Conservation (phyloP, 1,140 invertebrate species). For the Proctacanthus coquilletti region DNA sequence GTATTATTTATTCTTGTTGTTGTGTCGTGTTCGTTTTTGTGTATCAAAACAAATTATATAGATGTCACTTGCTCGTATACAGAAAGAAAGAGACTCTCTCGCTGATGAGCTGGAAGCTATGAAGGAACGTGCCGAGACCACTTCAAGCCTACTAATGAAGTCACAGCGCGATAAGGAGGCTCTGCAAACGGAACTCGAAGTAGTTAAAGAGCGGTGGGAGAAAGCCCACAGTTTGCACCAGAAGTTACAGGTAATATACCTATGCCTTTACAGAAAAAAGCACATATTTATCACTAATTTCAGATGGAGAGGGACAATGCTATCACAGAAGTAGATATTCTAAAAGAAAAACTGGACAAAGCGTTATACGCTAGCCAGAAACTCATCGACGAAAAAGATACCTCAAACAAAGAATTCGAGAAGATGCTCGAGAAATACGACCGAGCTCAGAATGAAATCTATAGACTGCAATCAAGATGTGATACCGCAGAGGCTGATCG, state of each 20-base stretch:
- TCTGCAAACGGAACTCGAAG: constrained; percentile 66
- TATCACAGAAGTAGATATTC: constrained; percentile 65
- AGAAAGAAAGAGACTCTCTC: constrained; percentile 73
- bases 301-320: constrained; percentile 76
- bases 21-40: constrained; percentile 1
- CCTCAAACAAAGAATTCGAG: constrained; percentile 76
- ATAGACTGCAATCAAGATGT: constrained; percentile 71
- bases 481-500: constrained; percentile 75
- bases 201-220: constrained; percentile 75
- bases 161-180: constrained; percentile 73
- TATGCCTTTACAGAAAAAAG: too few species aligned
- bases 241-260: constrained; percentile 55
- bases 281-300: constrained; percentile 13
- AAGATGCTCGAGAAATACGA: constrained; percentile 87
- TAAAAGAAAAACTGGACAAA: constrained; percentile 83
- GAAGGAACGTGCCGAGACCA: constrained; percentile 62
- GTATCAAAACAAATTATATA: too few species aligned
- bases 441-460: constrained; percentile 75
- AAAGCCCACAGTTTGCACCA: constrained; percentile 69
- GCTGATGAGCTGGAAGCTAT: constrained; percentile 65
- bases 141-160: constrained; percentile 62
- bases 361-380: constrained; percentile 61
- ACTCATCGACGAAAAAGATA: constrained; percentile 74
- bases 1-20: constrained; percentile 32
- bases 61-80: constrained; percentile 55